Evolutionary conservation across 2,888 invertebrate genomes (phyloP), one percentile per base, ranked within the genome.

Genomic region (Diaprepes abbreviatus): DNA sequence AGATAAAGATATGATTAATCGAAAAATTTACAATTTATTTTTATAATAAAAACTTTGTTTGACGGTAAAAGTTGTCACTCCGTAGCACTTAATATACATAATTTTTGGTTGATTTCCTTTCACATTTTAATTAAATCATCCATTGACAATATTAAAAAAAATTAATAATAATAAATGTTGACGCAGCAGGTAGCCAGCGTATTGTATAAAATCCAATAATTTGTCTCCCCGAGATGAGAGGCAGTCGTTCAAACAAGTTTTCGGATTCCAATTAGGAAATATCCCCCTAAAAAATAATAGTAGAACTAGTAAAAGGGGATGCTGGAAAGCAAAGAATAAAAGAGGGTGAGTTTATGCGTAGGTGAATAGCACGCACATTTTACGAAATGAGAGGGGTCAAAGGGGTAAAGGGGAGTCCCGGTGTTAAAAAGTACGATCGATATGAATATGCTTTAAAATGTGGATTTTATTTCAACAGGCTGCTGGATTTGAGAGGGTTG

Each of bases 401-500:
- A 69, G 75, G 75, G 55, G 38, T 66, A 36, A 60, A 63, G 63
- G 70, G 50, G 65, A 36, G 36, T 12, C 68, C 69, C 84, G 83
- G 87, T 85, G 87, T 87, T 87, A 87, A 88, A 87, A 88, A 87
- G 83, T 87, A 82, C 86, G 87, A 88, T 88, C 87, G 87, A 88
- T 87, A 88, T 87, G 87, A 87, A 88, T 87, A 87, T 87, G 87
- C 87, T 88, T 87, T 87, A 88, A 88, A 88, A 87, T 87, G 87
- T 86, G 87, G 86, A 87, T 88, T 88, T 88, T 88, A 87, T 88
- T 87, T 87, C 86, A 67, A 71, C 66, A 67, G 71, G 71, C 67
- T 71, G 70, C 21, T 33, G 58, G 58, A 66, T 65, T 65, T 43
- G 14, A 35, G 33, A 35, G 57, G 64, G 55, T 55, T 55, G 64